phyloP scores from a whole-genome alignment of 1,140 invertebrate species.

The Tribolium madens region DNA sequence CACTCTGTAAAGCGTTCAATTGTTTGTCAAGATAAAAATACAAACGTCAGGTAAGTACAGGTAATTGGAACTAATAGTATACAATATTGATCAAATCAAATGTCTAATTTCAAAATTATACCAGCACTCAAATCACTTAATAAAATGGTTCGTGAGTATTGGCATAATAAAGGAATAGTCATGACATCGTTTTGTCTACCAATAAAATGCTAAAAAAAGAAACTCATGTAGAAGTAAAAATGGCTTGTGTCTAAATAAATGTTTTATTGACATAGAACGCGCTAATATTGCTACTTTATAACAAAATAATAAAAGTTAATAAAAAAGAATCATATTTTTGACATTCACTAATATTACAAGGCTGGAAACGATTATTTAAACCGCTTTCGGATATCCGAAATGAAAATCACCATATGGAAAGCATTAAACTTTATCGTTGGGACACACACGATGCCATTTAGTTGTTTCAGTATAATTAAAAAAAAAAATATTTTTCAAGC shows the following conservation, averaged over 20 bases:
- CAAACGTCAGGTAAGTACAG: constrained; percentile 1
- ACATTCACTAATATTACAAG: not conserved
- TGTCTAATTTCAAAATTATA: constrained; percentile 1
- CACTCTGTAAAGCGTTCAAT: not conserved
- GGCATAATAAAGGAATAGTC: not conserved
- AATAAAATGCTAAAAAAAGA: too few species aligned
- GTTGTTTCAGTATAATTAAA: not conserved
- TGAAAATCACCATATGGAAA: not conserved
- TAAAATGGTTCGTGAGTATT: constrained; percentile 4
- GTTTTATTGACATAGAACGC: too few species aligned
- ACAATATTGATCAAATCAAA: constrained; percentile 20
- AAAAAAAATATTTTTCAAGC: not conserved
- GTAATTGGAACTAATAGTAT: constrained; percentile 4
- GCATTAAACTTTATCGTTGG: not conserved
- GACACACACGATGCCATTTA: not conserved
- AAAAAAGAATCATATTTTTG: too few species aligned
- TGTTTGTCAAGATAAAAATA: constrained; percentile 27
- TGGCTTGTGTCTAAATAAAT: not conserved
- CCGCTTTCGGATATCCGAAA: not conserved
- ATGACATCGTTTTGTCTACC: not conserved
- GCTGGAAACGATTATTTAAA: not conserved
- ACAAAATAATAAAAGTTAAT: too few species aligned
- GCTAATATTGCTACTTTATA: too few species aligned
- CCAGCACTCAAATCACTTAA: not conserved
- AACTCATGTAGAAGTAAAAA: not conserved